Evolutionary conservation across 2,113 vertebrate genomes (phyloP).

Genomic region (Elanoides forficatus): DNA sequence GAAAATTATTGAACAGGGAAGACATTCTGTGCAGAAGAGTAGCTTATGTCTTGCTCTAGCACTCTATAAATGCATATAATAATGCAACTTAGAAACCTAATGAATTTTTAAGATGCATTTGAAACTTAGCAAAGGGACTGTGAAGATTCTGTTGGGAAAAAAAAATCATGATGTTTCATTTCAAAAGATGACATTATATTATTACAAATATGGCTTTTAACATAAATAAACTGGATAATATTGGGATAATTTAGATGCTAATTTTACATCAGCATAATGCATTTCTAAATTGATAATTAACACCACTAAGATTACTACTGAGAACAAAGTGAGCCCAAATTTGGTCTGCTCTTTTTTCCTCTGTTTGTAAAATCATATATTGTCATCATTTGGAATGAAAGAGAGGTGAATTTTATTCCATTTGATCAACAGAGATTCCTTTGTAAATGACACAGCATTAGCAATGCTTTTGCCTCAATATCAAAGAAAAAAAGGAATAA

Average conservation of each 20-base stretch:
- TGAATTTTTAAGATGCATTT: conserved; percentile 9
- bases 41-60: not conserved
- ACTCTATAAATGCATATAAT: not conserved
- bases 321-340: not conserved
- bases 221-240: not conserved
- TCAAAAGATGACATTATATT: not conserved
- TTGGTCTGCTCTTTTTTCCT: not conserved
- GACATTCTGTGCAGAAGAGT: not conserved
- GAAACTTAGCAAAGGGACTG: not conserved
- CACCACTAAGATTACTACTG: not conserved
- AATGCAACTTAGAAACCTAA: not conserved
- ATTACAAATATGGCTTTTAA: not conserved
- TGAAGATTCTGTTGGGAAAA: not conserved
- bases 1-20: not conserved
- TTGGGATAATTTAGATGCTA: not conserved
- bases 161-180: not conserved
- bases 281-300: not conserved
- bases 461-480: not conserved
- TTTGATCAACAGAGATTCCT: not conserved
- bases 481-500: not conserved
- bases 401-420: not conserved
- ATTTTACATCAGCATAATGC: not conserved
- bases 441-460: not conserved
- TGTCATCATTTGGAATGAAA: not conserved
- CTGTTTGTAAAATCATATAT: not conserved